Conservation (phyloP, 2,797 vertebrate genomes). For the Acridotheres tristis region DNA sequence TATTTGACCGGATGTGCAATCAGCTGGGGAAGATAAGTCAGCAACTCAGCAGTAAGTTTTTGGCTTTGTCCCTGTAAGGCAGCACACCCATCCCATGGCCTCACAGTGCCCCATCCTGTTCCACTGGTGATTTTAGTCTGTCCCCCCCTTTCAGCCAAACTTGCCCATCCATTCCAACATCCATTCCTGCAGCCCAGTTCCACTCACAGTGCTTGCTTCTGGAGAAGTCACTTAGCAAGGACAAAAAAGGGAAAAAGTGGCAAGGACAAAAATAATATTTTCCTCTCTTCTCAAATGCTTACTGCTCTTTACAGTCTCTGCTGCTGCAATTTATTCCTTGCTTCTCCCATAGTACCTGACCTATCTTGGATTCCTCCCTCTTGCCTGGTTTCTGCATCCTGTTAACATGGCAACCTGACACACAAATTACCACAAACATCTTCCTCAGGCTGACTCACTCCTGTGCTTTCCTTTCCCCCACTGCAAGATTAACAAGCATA, state of each 20-base stretch:
- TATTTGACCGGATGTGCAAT: constrained; percentile 84
- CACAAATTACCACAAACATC: neutral
- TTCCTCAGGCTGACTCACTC: neutral
- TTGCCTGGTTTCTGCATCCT: neutral
- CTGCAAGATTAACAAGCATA: neutral
- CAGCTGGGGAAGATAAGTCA: constrained; percentile 81
- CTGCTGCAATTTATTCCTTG: neutral
- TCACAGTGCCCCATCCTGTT: neutral
- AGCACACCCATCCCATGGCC: neutral
- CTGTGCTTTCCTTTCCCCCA: neutral
- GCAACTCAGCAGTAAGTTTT: constrained; percentile 79
- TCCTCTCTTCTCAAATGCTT: neutral
- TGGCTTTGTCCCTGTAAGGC: neutral
- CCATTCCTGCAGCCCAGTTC: neutral
- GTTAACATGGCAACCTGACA: neutral
- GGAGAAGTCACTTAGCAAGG: neutral
- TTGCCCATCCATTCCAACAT: neutral
- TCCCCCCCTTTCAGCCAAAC: neutral
- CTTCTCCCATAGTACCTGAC: neutral
- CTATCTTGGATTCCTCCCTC: neutral
- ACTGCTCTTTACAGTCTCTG: neutral
- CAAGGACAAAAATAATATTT: neutral
- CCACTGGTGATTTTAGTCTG: neutral
- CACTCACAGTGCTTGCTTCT: neutral
- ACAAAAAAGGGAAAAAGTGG: neutral